Conservation (phyloP, 2,113 vertebrate genomes). For the Gobiocypris rarus region DNA sequence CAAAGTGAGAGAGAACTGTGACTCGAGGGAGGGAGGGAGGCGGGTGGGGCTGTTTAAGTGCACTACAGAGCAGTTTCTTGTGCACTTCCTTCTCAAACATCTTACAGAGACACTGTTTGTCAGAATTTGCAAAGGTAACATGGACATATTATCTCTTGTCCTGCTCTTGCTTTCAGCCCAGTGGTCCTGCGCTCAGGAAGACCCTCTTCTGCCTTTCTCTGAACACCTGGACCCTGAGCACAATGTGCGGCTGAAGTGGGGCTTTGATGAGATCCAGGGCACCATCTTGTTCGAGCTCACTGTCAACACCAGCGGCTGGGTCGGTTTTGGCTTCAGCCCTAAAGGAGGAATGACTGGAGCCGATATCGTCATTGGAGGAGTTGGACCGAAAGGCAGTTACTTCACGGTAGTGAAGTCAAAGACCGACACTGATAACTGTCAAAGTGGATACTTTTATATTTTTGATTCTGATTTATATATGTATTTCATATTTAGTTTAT, state of each 20-base stretch:
- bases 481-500: neutral
- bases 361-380: conserved; percentile 77
- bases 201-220: conserved; percentile 68
- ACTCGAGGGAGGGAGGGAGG: neutral
- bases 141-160: conserved; percentile 52
- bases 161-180: conserved; percentile 51
- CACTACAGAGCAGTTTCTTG: neutral
- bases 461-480: neutral
- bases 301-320: conserved; percentile 76
- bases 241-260: conserved; percentile 71
- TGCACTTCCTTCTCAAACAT: neutral
- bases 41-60: neutral
- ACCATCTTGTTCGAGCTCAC: conserved; percentile 75
- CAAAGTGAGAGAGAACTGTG: neutral
- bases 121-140: conserved; percentile 51
- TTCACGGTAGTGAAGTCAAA: conserved; percentile 77
- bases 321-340: conserved; percentile 78
- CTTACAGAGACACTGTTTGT: neutral
- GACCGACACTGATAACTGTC: neutral
- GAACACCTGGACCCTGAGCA: conserved; percentile 69
- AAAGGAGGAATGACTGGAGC: conserved; percentile 68
- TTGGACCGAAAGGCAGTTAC: conserved; percentile 67
- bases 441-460: neutral
- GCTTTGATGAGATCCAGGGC: conserved; percentile 69
- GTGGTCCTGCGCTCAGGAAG: neutral